phyloP scores from a whole-genome alignment of 2,888 invertebrate species.

The Sisyra nigra region DNA sequence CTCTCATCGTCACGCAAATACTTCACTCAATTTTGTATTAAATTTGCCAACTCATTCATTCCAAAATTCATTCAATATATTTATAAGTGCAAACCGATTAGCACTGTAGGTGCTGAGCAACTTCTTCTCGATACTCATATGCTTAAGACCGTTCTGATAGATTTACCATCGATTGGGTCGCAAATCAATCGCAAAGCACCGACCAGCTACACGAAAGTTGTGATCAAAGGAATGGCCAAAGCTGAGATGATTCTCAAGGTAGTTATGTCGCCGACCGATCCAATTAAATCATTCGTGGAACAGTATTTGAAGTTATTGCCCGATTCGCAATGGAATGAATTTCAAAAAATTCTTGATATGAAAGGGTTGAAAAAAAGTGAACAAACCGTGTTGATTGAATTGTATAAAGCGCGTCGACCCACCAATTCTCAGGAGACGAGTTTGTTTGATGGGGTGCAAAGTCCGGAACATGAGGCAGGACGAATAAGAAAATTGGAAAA shows the following conservation, averaged over 20 bases:
- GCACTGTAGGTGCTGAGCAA: slow-evolving; percentile 88
- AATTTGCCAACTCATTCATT: slow-evolving; percentile 90
- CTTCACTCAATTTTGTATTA: slow-evolving; percentile 94
- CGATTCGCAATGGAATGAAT: slow-evolving; percentile 76
- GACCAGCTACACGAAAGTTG: slow-evolving; percentile 65
- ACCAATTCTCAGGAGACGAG: slow-evolving; percentile 12
- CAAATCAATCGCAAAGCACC: slow-evolving; percentile 80
- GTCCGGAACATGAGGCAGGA: slow-evolving; percentile 30
- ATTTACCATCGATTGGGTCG: slow-evolving; percentile 84
- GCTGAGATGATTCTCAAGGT: slow-evolving; percentile 98
- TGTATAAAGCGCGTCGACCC: slow-evolving; percentile 32
- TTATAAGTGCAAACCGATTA: slow-evolving; percentile 81
- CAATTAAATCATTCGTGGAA: slow-evolving; percentile 64
- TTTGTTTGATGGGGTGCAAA: slow-evolving; percentile 14
- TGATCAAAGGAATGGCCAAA: slow-evolving; percentile 75
- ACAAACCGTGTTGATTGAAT: slow-evolving; percentile 37
- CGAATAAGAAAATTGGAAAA: slow-evolving; percentile 37
- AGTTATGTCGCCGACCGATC: slow-evolving; percentile 86
- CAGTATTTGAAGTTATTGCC: slow-evolving; percentile 84
- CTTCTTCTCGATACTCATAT: slow-evolving; percentile 85
- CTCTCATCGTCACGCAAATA: slow-evolving; percentile 87
- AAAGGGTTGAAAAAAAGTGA: slow-evolving; percentile 53
- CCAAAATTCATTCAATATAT: slow-evolving; percentile 84
- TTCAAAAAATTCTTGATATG: slow-evolving; percentile 91
- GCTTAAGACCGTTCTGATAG: slow-evolving; percentile 83